Evolutionary conservation across 2,888 invertebrate species (phyloP).

Genomic region (Scrobipalpa atriplicella): DNA sequence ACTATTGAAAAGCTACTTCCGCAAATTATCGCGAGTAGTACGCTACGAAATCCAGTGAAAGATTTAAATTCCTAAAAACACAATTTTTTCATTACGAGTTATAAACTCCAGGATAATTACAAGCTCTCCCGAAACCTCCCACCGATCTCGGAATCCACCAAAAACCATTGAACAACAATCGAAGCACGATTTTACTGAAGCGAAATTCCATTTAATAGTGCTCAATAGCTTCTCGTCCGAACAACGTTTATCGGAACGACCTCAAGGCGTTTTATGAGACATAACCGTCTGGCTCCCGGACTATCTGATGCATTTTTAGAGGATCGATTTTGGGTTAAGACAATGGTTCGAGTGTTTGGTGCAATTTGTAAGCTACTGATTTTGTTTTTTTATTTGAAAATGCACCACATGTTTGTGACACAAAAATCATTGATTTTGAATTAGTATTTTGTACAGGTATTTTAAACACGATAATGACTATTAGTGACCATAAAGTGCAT

Average conservation of each 20-base stretch:
- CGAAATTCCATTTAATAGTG: conserved; percentile 45
- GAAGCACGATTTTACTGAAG: conserved; percentile 38
- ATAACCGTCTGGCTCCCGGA: conserved; percentile 60
- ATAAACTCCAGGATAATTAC: background rate
- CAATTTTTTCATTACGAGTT: too few relatives aligned
- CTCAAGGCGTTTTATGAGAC: conserved; percentile 76
- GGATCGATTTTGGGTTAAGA: conserved; percentile 74
- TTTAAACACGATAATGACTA: too few relatives aligned
- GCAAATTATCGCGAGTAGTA: too few relatives aligned
- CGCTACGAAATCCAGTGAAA: too few relatives aligned
- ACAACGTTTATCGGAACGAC: conserved; percentile 60
- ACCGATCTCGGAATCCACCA: conserved; percentile 34
- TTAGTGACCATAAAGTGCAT: too few relatives aligned
- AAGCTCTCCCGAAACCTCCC: conserved; percentile 2
- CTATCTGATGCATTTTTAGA: conserved; percentile 77
- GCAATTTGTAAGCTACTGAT: conserved; percentile 37
- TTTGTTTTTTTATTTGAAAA: background rate
- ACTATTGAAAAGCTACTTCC: too few relatives aligned
- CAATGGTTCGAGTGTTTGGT: conserved; percentile 57
- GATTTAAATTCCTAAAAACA: too few relatives aligned
- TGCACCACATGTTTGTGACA: background rate
- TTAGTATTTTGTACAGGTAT: too few relatives aligned
- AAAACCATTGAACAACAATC: conserved; percentile 39
- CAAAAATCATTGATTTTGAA: too few relatives aligned
- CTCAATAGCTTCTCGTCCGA: conserved; percentile 47